These are phyloP conservation scores for Epistrophella euchroma DNA, from an alignment of 2,888 invertebrate genomes.

Conservation along the genomic window DNA sequence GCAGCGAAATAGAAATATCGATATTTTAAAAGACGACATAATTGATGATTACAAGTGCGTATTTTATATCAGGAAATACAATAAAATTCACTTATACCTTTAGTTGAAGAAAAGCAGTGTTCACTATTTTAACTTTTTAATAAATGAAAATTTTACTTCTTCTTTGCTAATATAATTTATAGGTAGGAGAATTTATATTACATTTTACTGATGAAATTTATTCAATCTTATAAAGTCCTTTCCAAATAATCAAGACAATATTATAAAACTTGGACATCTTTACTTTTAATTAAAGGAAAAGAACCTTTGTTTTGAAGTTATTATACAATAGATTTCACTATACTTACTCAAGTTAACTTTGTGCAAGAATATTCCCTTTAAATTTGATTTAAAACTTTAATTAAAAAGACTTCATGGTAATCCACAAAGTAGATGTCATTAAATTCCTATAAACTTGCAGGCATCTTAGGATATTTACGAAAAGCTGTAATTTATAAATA, in stretches of 20 bases:
- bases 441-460: constrained; percentile 2
- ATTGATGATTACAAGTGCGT: no score
- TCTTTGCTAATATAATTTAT: background rate
- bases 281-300: background rate
- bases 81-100: no score
- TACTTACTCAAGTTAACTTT: background rate
- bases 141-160: no score
- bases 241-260: background rate
- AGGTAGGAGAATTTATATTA: background rate
- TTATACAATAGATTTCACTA: background rate
- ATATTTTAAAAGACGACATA: no score
- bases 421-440: background rate
- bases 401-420: background rate
- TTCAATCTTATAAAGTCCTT: background rate
- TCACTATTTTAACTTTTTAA: no score
- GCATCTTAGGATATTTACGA: background rate
- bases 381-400: constrained; percentile 10
- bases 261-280: background rate
- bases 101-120: no score
- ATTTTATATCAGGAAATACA: no score
- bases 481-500: background rate
- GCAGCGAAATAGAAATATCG: no score
- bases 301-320: background rate
- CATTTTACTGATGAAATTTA: background rate
- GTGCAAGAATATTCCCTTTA: background rate